These are phyloP conservation scores for Chascanopsetta lugubris DNA, from an alignment of 2,113 vertebrate species.

Conservation along the genomic window DNA sequence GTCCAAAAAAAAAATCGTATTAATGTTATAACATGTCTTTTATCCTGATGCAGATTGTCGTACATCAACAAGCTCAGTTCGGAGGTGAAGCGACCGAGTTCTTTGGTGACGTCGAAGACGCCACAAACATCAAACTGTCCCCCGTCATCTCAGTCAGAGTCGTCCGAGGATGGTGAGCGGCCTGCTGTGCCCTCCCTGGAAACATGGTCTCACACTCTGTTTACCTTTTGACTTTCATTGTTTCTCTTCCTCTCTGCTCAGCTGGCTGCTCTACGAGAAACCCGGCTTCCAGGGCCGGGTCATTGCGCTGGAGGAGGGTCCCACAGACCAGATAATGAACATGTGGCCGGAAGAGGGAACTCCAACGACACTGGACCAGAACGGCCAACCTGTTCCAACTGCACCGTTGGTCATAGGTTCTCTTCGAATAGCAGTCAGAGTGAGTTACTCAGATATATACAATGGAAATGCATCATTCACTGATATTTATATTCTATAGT, in stretches of 20 bases:
- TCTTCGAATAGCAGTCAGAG: conserved; percentile 89
- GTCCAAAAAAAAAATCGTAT: neutral
- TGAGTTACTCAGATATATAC: no score
- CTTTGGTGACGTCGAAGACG: conserved; percentile 84
- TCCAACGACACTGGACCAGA: conserved; percentile 66
- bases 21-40: neutral
- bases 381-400: conserved; percentile 60
- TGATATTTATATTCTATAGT: no score
- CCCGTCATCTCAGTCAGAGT: conserved; percentile 87
- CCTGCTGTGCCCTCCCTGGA: no score
- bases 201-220: no score
- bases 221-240: neutral
- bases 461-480: no score
- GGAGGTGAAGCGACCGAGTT: conserved; percentile 83
- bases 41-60: conserved; percentile 81
- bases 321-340: conserved; percentile 83
- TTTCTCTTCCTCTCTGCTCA: conserved; percentile 55
- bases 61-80: conserved; percentile 81
- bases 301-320: conserved; percentile 92
- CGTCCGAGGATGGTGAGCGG: conserved; percentile 91
- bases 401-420: conserved; percentile 90
- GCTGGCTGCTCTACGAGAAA: conserved; percentile 96
- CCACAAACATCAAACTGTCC: conserved; percentile 85
- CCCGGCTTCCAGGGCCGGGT: conserved; percentile 91
- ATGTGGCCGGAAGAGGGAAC: conserved; percentile 83